Evolutionary conservation across 2,888 invertebrate species (phyloP), one percentile per base, ranked within the genome.

Genomic region (Bugulina stolonifera): DNA sequence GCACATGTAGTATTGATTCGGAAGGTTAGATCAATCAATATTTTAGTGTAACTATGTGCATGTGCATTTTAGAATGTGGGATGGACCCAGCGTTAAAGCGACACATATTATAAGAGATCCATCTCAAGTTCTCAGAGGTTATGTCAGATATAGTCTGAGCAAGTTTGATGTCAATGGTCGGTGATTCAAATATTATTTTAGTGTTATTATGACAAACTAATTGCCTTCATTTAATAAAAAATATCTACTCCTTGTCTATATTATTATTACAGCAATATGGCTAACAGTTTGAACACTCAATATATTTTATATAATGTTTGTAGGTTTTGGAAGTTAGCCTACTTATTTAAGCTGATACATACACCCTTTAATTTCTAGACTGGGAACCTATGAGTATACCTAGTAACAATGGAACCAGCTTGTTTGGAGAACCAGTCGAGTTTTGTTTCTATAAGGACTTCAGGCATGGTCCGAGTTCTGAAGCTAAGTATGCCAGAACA

Each of bases 141-240:
- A 82, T 73, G 73, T 80, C 14, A 76, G 79, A 69, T 79, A 79
- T 74, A 80, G 79, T 73, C 76, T 84, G 73, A 81, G 84, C 0
- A 70, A 54, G 1, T 83, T 84, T 73, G 72, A 72, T 71, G 25
- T 72, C 32, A 54, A 73, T 22, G 43, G 29, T 72, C 2, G 22
- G 22, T n/a, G 23, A n/a, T n/a, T n/a, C n/a, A n/a, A n/a, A n/a
- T n/a, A n/a, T n/a, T n/a, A n/a, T n/a, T n/a, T n/a, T n/a, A n/a
- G n/a, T n/a, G n/a, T n/a, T n/a, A n/a, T n/a, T n/a, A n/a, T n/a
- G n/a, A n/a, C n/a, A n/a, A n/a, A n/a, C n/a, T n/a, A n/a, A n/a
- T n/a, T n/a, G n/a, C n/a, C n/a, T n/a, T n/a, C n/a, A n/a, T n/a
- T n/a, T n/a, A n/a, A n/a, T n/a, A n/a, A n/a, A n/a, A n/a, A n/a